Percentiles rank a stretch among this genome's conserved stretches.
Conservation (phyloP, 1,140 invertebrate genomes). For the Ooceraea biroi region DNA sequence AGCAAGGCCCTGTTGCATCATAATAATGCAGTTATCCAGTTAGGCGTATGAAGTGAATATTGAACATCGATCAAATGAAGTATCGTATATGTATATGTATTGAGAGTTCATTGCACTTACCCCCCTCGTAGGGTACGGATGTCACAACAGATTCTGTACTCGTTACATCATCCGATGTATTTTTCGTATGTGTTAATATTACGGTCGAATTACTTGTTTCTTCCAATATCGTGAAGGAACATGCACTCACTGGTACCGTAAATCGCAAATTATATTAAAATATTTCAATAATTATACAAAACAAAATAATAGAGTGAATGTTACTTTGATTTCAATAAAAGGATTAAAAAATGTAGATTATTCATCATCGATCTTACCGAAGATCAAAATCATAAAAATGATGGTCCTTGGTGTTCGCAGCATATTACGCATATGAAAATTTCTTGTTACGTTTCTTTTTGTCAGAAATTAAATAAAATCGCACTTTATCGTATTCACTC, state of each 20-base stretch:
- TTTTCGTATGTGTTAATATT: not conserved
- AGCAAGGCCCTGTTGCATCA: slow-evolving; percentile 12
- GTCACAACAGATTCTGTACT: not conserved
- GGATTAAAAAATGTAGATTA: too few species aligned
- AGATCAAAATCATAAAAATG: slow-evolving; percentile 19
- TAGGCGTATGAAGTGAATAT: not conserved
- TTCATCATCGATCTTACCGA: slow-evolving; percentile 55
- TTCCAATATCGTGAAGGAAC: not conserved
- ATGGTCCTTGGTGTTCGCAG: slow-evolving; percentile 9
- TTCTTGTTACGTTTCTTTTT: not conserved
- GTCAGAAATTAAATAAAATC: not conserved
- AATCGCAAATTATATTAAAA: not conserved
- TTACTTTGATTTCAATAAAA: too few species aligned
- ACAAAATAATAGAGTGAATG: too few species aligned
- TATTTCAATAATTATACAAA: not conserved
- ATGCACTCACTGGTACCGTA: not conserved
- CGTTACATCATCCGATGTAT: too few species aligned
- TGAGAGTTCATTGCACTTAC: slow-evolving; percentile 25
- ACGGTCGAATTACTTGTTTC: not conserved
- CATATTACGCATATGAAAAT: slow-evolving; percentile 2
- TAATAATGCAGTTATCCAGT: not conserved
- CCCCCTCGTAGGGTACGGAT: not conserved
- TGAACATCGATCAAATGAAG: not conserved
- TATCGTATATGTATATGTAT: slow-evolving; percentile 4
- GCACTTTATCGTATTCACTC: not conserved